Evolutionary conservation across 2,113 vertebrate species (phyloP).

Genomic region (Xiphophorus maculatus): DNA sequence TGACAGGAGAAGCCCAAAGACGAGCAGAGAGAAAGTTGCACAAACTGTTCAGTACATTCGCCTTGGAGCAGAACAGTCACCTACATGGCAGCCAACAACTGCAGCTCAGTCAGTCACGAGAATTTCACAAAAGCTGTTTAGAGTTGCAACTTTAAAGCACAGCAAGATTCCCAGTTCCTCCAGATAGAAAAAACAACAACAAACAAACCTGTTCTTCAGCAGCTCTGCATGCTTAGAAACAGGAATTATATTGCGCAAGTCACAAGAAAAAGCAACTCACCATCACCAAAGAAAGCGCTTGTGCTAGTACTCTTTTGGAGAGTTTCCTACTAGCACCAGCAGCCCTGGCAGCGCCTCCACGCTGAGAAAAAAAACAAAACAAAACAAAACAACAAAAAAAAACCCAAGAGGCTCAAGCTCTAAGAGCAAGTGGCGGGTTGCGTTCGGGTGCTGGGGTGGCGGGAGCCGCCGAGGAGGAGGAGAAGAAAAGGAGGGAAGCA

Average conservation of each 20-base stretch:
- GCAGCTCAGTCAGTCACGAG: not conserved
- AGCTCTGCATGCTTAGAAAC: slow-evolving; percentile 10
- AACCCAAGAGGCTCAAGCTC: slow-evolving; percentile 56
- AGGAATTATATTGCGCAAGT: slow-evolving; percentile 15
- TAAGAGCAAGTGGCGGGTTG: slow-evolving; percentile 61
- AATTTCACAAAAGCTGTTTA: not conserved
- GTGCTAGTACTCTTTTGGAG: slow-evolving; percentile 56
- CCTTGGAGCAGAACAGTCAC: not conserved
- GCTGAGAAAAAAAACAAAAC: slow-evolving; percentile 15
- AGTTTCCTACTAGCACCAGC: slow-evolving; percentile 63
- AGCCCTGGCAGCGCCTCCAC: slow-evolving; percentile 60
- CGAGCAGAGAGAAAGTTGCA: slow-evolving; percentile 32
- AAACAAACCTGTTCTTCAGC: not conserved
- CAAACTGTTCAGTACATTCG: not conserved
- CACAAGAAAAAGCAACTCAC: slow-evolving; percentile 69
- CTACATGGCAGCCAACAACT: not conserved
- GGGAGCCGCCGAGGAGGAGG: slow-evolving; percentile 50
- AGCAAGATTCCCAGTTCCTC: not conserved
- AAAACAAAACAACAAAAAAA: not conserved
- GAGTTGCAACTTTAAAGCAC: not conserved
- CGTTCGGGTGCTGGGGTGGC: slow-evolving; percentile 60
- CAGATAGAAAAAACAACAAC: not conserved
- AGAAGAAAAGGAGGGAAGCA: slow-evolving; percentile 61
- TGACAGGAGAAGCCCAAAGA: slow-evolving; percentile 16
- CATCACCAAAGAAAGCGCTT: slow-evolving; percentile 77